Conservation (phyloP, 2,888 invertebrate species). For the Eumacrocentrus americanus region DNA sequence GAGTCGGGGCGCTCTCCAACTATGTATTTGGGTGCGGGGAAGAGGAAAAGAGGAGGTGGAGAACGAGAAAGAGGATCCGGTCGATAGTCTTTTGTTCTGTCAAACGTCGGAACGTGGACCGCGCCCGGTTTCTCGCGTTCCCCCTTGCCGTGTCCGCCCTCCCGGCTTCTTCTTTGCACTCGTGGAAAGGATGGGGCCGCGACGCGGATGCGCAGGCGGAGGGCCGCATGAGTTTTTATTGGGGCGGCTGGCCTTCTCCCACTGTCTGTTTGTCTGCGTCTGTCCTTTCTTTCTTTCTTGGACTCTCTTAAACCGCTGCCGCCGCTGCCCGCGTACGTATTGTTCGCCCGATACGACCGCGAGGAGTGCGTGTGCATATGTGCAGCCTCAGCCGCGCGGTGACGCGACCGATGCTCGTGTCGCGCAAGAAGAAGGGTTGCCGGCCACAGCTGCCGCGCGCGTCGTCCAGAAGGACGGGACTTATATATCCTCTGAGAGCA, state of each 20-base stretch:
- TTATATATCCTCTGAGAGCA: too few species aligned
- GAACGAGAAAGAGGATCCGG: slow-evolving; percentile 35
- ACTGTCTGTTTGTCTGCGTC: slow-evolving; percentile 27
- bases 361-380: not conserved
- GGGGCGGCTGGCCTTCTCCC: slow-evolving; percentile 50
- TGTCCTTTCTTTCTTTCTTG: slow-evolving; percentile 15
- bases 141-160: slow-evolving; percentile 21
- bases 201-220: slow-evolving; percentile 42
- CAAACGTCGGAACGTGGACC: slow-evolving; percentile 58
- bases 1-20: not conserved
- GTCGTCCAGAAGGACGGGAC: not conserved
- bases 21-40: slow-evolving; percentile 24
- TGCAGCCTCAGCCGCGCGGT: not conserved
- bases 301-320: slow-evolving; percentile 1
- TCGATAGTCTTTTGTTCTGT: slow-evolving; percentile 61
- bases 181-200: slow-evolving; percentile 38
- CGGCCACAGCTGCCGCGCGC: slow-evolving; percentile 28
- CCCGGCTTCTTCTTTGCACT: slow-evolving; percentile 28
- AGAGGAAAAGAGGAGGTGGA: slow-evolving; percentile 17
- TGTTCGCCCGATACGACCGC: slow-evolving; percentile 11
- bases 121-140: slow-evolving; percentile 39
- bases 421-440: slow-evolving; percentile 23
- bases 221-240: slow-evolving; percentile 55
- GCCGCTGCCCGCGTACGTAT: too few species aligned
- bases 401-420: slow-evolving; percentile 10